A percentile compares a stretch with the other conserved stretches of the same genome.
phyloP scores from a whole-genome alignment of 1,140 invertebrate species.

The Drosophila sp. region DNA sequence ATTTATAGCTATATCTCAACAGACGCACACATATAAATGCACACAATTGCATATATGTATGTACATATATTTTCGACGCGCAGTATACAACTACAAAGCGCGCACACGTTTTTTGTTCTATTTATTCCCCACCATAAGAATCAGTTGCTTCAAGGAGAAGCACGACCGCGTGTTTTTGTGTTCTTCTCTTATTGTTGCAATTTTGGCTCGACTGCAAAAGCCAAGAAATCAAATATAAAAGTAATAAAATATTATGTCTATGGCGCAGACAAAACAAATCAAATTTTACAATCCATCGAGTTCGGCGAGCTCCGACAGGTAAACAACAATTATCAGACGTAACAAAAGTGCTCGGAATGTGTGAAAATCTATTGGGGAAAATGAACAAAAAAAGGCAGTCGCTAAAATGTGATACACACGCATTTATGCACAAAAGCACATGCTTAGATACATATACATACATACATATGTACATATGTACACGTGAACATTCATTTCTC shows the following conservation, averaged over 20 bases:
- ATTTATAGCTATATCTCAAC: neutral
- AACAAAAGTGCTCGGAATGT: constrained; percentile 33
- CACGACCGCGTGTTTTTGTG: constrained; percentile 6
- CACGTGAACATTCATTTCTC: constrained; percentile 38
- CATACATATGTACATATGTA: constrained; percentile 10
- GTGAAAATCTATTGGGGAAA: constrained; percentile 37
- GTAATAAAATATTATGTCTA: constrained; percentile 63
- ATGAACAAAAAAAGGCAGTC: constrained; percentile 50
- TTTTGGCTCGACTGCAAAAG: neutral
- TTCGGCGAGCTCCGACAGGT: constrained; percentile 93
- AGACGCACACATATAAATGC: neutral
- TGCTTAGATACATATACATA: constrained; percentile 11
- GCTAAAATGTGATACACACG: constrained; percentile 49
- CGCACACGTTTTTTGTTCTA: constrained; percentile 38
- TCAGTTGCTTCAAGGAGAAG: constrained; percentile 4
- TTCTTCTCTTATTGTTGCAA: constrained; percentile 3
- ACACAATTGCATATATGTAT: neutral
- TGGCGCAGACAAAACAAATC: constrained; percentile 75
- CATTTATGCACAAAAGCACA: constrained; percentile 13
- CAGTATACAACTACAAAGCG: constrained; percentile 15
- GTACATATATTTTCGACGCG: neutral
- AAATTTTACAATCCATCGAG: constrained; percentile 88
- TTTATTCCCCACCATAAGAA: constrained; percentile 18
- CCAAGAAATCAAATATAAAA: constrained; percentile 2
- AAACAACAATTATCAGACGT: constrained; percentile 56